Evolutionary conservation across 2,113 vertebrate genomes (phyloP).

Genomic region (Cettia cetti): DNA sequence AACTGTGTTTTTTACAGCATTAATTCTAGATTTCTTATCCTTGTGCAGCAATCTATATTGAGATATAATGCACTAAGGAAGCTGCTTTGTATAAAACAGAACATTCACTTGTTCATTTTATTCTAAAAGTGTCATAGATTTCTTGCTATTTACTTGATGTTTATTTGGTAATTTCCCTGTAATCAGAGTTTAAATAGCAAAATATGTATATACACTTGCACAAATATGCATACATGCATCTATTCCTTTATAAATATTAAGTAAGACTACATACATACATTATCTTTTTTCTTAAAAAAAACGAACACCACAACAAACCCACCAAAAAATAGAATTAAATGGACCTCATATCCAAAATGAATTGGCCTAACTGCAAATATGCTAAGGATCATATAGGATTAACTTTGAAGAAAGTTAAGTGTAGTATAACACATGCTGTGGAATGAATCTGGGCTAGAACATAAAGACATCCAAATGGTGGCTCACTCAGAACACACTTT

Average conservation of each 20-base stretch:
- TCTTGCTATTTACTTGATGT: not conserved
- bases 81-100: not conserved
- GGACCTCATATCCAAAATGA: not conserved
- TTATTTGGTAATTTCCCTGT: not conserved
- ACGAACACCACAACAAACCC: not conserved
- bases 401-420: slow-evolving; percentile 48
- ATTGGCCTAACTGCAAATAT: not conserved
- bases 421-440: slow-evolving; percentile 48
- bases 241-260: not conserved
- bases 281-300: not conserved
- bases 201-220: not conserved
- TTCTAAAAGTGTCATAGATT: not conserved
- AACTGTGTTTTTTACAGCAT: not conserved
- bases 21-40: not conserved
- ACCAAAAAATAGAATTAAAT: not conserved
- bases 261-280: not conserved
- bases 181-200: not conserved
- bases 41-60: not conserved
- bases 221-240: not conserved
- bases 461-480: slow-evolving; percentile 61
- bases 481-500: slow-evolving; percentile 42
- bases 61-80: not conserved
- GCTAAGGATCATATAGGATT: slow-evolving; percentile 13
- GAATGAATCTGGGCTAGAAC: slow-evolving; percentile 60
- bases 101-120: not conserved